Percentiles rank a stretch among this genome's conserved stretches.
Conservation (phyloP, 2,113 vertebrate genomes). For the Sebastes fasciatus region DNA sequence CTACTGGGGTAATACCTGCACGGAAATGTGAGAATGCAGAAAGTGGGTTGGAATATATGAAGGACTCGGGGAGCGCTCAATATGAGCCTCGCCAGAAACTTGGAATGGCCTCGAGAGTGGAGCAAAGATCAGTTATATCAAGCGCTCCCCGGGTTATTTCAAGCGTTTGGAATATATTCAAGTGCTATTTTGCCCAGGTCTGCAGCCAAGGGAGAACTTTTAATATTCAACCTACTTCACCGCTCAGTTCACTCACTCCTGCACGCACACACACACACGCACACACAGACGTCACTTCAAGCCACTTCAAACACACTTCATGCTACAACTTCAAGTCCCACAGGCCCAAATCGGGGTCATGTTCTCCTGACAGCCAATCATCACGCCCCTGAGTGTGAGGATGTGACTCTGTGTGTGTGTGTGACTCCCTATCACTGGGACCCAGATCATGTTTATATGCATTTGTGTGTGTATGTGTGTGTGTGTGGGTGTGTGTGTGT, state of each 20-base stretch:
- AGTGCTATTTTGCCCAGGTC: constrained; percentile 68
- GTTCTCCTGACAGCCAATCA: constrained; percentile 70
- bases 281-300: constrained; percentile 58
- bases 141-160: constrained; percentile 59
- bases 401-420: constrained; percentile 3
- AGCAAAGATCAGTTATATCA: constrained; percentile 48
- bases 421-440: constrained; percentile 7
- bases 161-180: constrained; percentile 69
- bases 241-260: constrained; percentile 40
- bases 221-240: constrained; percentile 76
- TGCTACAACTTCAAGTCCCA: constrained; percentile 56
- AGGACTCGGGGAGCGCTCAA: constrained; percentile 48
- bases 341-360: constrained; percentile 69
- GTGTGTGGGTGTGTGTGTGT: neutral
- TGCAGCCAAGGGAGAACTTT: constrained; percentile 64
- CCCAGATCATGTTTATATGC: constrained; percentile 49
- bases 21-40: constrained; percentile 31
- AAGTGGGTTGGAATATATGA: constrained; percentile 52
- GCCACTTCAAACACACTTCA: constrained; percentile 70
- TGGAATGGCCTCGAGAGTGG: constrained; percentile 44
- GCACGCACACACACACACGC: neutral
- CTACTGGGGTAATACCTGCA: constrained; percentile 50
- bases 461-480: neutral
- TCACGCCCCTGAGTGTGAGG: constrained; percentile 19
- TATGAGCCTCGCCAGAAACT: constrained; percentile 48